Evolutionary conservation across 2,888 invertebrate genomes (phyloP).

Genomic region (Slavum lentiscoides): DNA sequence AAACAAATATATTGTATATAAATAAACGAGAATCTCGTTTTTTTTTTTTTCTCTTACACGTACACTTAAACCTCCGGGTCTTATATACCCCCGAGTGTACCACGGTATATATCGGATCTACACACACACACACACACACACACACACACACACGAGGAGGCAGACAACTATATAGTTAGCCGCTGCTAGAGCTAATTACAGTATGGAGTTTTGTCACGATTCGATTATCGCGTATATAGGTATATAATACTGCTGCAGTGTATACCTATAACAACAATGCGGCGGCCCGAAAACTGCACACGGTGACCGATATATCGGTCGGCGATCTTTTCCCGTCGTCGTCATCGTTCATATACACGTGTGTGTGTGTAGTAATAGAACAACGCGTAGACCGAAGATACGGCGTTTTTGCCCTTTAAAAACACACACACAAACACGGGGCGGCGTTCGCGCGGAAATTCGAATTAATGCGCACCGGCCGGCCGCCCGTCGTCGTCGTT

Average conservation of each 20-base stretch:
- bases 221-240: constrained; percentile 42
- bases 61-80: too few species aligned
- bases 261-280: constrained; percentile 28
- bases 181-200: constrained; percentile 48
- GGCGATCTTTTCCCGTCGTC: constrained; percentile 24
- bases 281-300: constrained; percentile 39
- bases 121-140: too few species aligned
- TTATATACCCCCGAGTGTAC: background rate
- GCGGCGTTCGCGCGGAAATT: constrained; percentile 34
- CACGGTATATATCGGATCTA: too few species aligned
- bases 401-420: constrained; percentile 20
- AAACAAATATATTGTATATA: too few species aligned
- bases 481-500: constrained; percentile 31
- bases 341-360: background rate
- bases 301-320: constrained; percentile 45
- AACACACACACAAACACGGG: background rate
- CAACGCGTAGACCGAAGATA: background rate
- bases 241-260: too few species aligned
- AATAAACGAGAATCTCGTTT: too few species aligned
- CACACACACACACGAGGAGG: too few species aligned
- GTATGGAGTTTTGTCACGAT: constrained; percentile 50
- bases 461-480: constrained; percentile 49
- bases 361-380: background rate
- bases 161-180: constrained; percentile 13
- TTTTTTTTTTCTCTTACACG: too few species aligned